phyloP scores from a whole-genome alignment of 2,113 vertebrate genomes.

The Patagioenas fasciata region DNA sequence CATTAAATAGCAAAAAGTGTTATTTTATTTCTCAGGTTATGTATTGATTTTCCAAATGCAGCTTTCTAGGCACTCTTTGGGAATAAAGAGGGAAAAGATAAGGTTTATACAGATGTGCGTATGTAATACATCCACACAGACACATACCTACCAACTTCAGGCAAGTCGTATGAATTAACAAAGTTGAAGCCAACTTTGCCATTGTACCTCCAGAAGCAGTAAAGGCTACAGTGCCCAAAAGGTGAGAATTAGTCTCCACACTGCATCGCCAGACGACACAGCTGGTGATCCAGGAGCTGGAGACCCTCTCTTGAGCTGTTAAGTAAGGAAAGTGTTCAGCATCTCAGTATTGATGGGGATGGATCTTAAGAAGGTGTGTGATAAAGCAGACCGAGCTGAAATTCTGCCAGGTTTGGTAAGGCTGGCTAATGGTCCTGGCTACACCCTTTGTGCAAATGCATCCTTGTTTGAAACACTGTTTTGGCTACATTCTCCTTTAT shows the following conservation, averaged over 20 bases:
- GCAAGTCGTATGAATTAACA: not conserved
- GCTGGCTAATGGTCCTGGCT: not conserved
- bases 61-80: not conserved
- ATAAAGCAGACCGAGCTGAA: not conserved
- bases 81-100: not conserved
- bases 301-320: not conserved
- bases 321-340: not conserved
- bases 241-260: not conserved
- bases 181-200: not conserved
- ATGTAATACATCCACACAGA: not conserved
- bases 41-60: not conserved
- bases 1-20: not conserved
- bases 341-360: not conserved
- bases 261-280: not conserved
- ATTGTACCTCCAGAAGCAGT: accelerated
- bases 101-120: accelerated
- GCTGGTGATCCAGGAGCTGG: not conserved
- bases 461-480: not conserved
- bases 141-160: not conserved
- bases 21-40: not conserved
- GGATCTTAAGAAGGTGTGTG: accelerated
- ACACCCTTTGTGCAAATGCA: not conserved
- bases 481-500: not conserved
- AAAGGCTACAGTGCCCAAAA: not conserved
- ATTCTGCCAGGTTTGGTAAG: not conserved